Evolutionary conservation across 2,888 invertebrate genomes (phyloP).

Genomic region (Heliconius sara): DNA sequence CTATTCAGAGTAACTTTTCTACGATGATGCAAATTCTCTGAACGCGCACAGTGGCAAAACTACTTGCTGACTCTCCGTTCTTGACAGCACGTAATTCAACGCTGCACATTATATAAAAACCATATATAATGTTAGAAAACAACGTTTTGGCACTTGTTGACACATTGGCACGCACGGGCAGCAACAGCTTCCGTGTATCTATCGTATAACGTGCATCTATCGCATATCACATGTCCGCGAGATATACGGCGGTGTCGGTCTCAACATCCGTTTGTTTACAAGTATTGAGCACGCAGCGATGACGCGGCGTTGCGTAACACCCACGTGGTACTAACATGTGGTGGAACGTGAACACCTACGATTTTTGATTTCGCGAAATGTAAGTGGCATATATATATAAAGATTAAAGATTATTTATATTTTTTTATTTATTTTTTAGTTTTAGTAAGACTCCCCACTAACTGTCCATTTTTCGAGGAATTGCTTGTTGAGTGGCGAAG

Average conservation of each 20-base stretch:
- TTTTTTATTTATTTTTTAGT: too few relatives aligned
- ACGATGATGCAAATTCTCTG: not conserved
- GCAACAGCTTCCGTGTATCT: conserved; percentile 6
- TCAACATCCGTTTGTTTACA: conserved; percentile 28
- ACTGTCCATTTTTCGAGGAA: too few relatives aligned
- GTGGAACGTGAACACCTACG: not conserved
- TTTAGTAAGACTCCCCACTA: too few relatives aligned
- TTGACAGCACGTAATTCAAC: not conserved
- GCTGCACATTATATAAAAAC: not conserved
- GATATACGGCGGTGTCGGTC: not conserved
- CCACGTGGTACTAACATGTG: not conserved
- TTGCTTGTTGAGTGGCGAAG: too few relatives aligned
- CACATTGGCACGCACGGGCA: not conserved
- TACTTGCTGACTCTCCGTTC: not conserved
- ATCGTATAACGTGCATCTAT: conserved; percentile 18
- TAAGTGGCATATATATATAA: too few relatives aligned
- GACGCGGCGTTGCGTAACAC: conserved; percentile 17
- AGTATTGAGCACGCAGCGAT: conserved; percentile 20
- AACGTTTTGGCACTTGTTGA: not conserved
- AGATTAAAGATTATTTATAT: too few relatives aligned
- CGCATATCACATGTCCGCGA: not conserved
- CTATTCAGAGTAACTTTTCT: not conserved
- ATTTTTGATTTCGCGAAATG: too few relatives aligned
- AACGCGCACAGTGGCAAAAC: not conserved
- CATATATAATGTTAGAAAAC: not conserved